Base-by-base conservation (phyloP, 2,888 invertebrate species). In the Scaptomyza reducta region DNA sequence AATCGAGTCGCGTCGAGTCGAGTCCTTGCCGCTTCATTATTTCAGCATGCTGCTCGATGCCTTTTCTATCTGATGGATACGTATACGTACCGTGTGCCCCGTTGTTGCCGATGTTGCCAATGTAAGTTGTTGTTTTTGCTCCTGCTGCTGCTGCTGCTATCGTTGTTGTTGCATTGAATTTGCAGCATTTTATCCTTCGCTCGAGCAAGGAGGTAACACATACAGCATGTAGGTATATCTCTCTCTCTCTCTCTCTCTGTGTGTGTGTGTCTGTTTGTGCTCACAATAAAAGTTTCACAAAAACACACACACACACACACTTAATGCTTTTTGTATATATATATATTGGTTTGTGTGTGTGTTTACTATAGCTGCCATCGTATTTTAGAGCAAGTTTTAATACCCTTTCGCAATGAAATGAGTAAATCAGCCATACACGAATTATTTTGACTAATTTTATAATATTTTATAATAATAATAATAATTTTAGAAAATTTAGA, bases 11-110 rank as follows among this genome's bases (percentile, higher is more conserved):
- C 66, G 57, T 63, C 71, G 69, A 70, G 57, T 63, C 71, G 75
- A 85, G 88, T 88, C 88, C 88, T 88, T 85, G 84, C 84, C 88
- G 84, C 84, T 85, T 88, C 84, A 85, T 85, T 85, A 85, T 85
- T 88, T 87, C 73, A 88, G 79, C 87, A 88, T 84, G 88, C 88
- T 82, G 79, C 86, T 83, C 87, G 87, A 85, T 83, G 84, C 86
- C 86, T 74, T 80, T 86, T 85, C 87, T 84, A 85, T 88, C 87
- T 85, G 85, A 85, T 85, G 87, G 84, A 84, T 84, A 88, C 87
- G 87, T 88, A 84, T 83, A 88, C 88, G 86, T 82, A 82, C 77
- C 74, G 88, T 87, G 67, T 62, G 82, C 85, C 71, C 61, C 67
- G 62, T 61, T 42, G 50, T 38, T 38, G 58, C 42, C 53, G 54